Conservation (phyloP, 1,140 invertebrate genomes). For the Ceratosolen fusciceps region DNA sequence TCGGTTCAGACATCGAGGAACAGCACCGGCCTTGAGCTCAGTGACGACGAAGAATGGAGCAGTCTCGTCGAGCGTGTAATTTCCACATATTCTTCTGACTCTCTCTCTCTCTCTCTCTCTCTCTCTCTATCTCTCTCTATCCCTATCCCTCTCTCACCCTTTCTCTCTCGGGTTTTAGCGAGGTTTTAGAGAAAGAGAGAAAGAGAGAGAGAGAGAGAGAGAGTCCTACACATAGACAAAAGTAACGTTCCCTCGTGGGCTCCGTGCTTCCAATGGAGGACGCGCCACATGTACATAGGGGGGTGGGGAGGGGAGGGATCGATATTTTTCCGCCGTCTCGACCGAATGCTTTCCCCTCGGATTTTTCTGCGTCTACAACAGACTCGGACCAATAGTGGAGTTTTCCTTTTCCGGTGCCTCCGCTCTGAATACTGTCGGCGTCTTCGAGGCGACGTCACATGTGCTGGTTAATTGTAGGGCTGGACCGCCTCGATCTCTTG, state of each 20-base stretch:
- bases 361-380: too few species aligned
- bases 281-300: conserved; percentile 8
- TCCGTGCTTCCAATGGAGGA: background rate
- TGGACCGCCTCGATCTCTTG: too few species aligned
- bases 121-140: background rate
- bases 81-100: conserved; percentile 32
- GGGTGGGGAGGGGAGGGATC: too few species aligned
- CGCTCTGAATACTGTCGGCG: too few species aligned
- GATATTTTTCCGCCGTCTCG: conserved; percentile 20
- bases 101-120: background rate
- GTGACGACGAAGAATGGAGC: conserved; percentile 70
- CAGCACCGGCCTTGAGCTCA: conserved; percentile 63
- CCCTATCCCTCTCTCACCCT: background rate
- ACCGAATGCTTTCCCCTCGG: too few species aligned
- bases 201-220: too few species aligned
- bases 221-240: too few species aligned
- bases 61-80: conserved; percentile 70
- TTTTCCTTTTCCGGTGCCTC: too few species aligned
- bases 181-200: too few species aligned
- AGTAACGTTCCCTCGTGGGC: background rate
- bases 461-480: background rate
- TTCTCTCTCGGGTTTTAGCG: too few species aligned
- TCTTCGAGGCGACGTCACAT: background rate
- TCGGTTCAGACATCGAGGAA: conserved; percentile 11
- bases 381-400: too few species aligned